phyloP scores from a whole-genome alignment of 2,797 vertebrate genomes.

The Brachymystax lenok region DNA sequence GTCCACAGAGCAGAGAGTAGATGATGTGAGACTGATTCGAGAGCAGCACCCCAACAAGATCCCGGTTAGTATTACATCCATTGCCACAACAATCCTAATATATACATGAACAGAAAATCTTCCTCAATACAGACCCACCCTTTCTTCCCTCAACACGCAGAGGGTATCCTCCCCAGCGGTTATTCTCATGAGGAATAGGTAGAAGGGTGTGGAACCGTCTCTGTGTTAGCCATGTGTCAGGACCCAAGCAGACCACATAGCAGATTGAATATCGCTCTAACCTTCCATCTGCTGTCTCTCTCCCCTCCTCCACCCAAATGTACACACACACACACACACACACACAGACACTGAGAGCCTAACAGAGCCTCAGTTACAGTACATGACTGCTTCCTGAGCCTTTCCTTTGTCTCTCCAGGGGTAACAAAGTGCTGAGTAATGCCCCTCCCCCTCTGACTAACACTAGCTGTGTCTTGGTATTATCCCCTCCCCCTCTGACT shows the following conservation, averaged over 20 bases:
- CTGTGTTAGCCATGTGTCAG: not conserved
- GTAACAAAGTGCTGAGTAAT: slow-evolving; percentile 41
- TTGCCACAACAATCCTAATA: not conserved
- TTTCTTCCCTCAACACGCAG: not conserved
- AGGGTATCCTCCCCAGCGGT: too few species aligned
- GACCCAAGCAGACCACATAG: slow-evolving; percentile 20
- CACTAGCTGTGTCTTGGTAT: not conserved
- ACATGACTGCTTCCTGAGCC: not conserved
- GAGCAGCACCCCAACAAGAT: slow-evolving; percentile 98
- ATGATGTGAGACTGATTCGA: slow-evolving; percentile 93
- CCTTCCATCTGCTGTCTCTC: slow-evolving; percentile 55
- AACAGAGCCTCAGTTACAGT: not conserved
- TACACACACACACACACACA: not conserved
- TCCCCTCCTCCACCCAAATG: not conserved
- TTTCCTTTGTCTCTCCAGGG: slow-evolving; percentile 27
- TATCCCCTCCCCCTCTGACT: not conserved
- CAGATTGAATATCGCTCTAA: slow-evolving; percentile 46
- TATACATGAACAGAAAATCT: not conserved
- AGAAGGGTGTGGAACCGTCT: not conserved
- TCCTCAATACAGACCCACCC: not conserved
- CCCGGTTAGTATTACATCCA: slow-evolving; percentile 82
- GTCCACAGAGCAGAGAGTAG: slow-evolving; percentile 90
- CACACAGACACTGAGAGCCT: not conserved
- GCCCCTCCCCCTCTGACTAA: not conserved
- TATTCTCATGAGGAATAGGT: too few species aligned